Conservation (phyloP, 64 coral and sea anemone genomes). For the Pocillopora verrucosa region DNA sequence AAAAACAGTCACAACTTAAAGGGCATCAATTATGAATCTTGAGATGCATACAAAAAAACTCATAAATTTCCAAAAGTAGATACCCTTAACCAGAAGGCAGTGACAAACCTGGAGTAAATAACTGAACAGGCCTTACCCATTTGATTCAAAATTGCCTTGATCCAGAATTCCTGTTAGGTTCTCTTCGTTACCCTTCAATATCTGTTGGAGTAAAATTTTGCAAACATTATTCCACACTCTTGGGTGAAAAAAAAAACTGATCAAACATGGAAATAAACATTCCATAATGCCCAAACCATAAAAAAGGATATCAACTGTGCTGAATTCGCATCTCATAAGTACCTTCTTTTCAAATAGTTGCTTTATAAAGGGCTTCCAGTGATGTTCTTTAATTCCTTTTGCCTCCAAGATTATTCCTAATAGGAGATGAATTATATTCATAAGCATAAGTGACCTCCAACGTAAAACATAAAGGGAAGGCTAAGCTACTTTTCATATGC, state of each 20-base stretch:
- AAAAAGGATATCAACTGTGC: no score
- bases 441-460: not conserved
- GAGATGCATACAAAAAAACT: no score
- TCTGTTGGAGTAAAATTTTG: slow-evolving; percentile 25
- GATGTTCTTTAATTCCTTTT: slow-evolving; percentile 94
- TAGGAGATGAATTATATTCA: not conserved
- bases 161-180: slow-evolving; percentile 85
- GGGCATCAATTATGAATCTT: no score
- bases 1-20: no score
- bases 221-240: not conserved
- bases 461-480: no score
- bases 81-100: no score
- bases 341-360: slow-evolving; percentile 92
- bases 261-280: no score
- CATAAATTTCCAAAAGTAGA: no score
- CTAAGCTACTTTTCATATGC: no score
- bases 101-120: no score
- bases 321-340: not conserved
- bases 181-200: slow-evolving; percentile 79
- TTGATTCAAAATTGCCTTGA: slow-evolving; percentile 84
- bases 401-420: slow-evolving; percentile 89
- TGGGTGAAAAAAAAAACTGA: no score
- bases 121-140: slow-evolving; percentile 52
- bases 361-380: slow-evolving; percentile 92
- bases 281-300: no score